Evolutionary conservation across 2,888 invertebrate genomes (phyloP), one percentile per base, ranked within the genome.

Genomic region (Cordilura impudica): DNA sequence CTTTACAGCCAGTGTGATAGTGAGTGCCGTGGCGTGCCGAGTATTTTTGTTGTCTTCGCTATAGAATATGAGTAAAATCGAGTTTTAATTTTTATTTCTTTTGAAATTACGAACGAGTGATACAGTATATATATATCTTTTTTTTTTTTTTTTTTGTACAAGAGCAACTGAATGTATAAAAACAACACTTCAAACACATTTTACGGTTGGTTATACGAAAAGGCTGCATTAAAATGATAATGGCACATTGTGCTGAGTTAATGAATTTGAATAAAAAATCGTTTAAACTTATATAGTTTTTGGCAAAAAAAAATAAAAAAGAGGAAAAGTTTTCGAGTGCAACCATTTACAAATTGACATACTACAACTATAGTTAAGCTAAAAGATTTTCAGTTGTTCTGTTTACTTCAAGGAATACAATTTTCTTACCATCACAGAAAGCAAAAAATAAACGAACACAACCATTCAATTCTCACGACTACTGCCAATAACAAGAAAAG

Each of bases 401-500:
- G 1, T 12, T 14, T 14, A 35, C 10, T 51, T 31, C 53, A 14
- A 56, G n/a, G 56, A 45, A 47, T 45, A 4, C n/a, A 67, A 16
- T 53, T 47, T 45, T 45, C 29, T 45, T 21, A 14, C 7, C 39
- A 18, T 16, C 35, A 39, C 23, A 19, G 19, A 19, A n/a, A 54
- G 39, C n/a, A 56, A 45, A n/a, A 18, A 43, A 61, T 21, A 54
- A 21, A 18, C 45, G 35, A 14, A 63, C 12, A 6, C 65, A 51
- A 56, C 29, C 19, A 39, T 51, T 26, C 49, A 73, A 58, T 14
- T 56, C 35, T 65, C 26, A 58, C 63, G 26, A 35, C 39, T 54
- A 60, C 77, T 78, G 69, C 65, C 69, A 65, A 78, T 53, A 56
- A 60, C 66, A 49, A 35, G 51, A 58, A 70, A 61, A 73, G 69